Conservation (phyloP, 2,888 invertebrate genomes). For the Pristionchus mayeri region DNA sequence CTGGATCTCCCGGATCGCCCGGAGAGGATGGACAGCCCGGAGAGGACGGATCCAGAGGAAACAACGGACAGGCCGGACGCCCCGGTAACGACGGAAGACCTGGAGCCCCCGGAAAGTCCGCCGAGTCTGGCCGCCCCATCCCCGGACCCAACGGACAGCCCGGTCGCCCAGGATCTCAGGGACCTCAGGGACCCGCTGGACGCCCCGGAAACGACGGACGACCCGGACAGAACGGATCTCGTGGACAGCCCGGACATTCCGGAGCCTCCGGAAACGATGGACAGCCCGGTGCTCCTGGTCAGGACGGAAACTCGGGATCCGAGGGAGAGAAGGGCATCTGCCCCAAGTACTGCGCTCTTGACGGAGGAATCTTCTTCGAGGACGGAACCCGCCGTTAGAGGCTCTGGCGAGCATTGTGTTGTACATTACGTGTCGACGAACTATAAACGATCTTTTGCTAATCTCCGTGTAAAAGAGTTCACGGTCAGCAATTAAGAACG, state of each 20-base stretch:
- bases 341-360: too few relatives aligned
- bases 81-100: conserved; percentile 62
- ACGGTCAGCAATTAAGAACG: too few relatives aligned
- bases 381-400: too few relatives aligned
- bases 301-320: too few relatives aligned
- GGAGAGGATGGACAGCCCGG: conserved; percentile 68
- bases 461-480: too few relatives aligned
- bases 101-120: conserved; percentile 50
- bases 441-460: too few relatives aligned
- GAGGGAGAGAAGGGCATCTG: too few relatives aligned
- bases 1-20: conserved; percentile 60
- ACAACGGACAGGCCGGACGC: conserved; percentile 60
- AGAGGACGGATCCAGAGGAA: conserved; percentile 59
- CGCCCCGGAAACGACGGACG: conserved; percentile 62
- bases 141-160: conserved; percentile 40
- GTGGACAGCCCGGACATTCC: conserved; percentile 56
- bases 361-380: too few relatives aligned
- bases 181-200: conserved; percentile 80
- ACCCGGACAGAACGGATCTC: conserved; percentile 47
- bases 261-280: conserved; percentile 55
- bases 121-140: conserved; percentile 10
- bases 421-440: too few relatives aligned
- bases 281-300: too few relatives aligned
- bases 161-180: conserved; percentile 40
- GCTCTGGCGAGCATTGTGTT: too few relatives aligned